phyloP scores from a whole-genome alignment of 1,140 invertebrate species.

The Drosophila auraria region DNA sequence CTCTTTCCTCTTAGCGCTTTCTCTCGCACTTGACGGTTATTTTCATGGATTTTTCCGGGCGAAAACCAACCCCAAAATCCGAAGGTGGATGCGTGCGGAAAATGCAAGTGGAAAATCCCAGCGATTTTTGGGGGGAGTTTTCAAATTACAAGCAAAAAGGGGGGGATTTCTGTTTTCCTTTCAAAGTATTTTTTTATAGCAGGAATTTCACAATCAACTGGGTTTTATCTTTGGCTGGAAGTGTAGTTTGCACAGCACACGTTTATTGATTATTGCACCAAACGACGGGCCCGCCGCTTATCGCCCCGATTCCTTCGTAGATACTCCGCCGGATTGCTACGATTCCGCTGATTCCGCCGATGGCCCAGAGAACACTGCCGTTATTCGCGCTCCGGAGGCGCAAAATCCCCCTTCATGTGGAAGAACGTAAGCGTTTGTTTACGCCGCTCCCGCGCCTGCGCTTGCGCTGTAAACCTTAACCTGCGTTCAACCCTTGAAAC shows the following conservation, averaged over 20 bases:
- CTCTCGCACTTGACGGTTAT: conserved; percentile 62
- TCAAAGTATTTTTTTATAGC: conserved; percentile 22
- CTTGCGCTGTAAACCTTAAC: not conserved
- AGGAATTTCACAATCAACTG: conserved; percentile 66
- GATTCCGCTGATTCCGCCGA: conserved; percentile 42
- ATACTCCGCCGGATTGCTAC: conserved; percentile 29
- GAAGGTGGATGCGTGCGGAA: conserved; percentile 33
- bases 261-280: conserved; percentile 79
- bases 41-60: conserved; percentile 67
- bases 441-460: conserved; percentile 71
- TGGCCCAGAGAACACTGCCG: conserved; percentile 71
- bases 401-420: conserved; percentile 24
- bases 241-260: conserved; percentile 57
- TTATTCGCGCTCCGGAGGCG: conserved; percentile 48
- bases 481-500: conserved; percentile 17
- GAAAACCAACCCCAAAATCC: conserved; percentile 61
- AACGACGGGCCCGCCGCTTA: conserved; percentile 49
- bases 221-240: conserved; percentile 62
- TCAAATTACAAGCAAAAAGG: not conserved
- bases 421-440: conserved; percentile 72
- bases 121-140: conserved; percentile 21
- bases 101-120: conserved; percentile 62
- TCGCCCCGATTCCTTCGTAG: conserved; percentile 36
- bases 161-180: conserved; percentile 9
- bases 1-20: conserved; percentile 30